Evolutionary conservation across 2,797 vertebrate genomes (phyloP), one percentile per base, ranked within the genome.

Genomic region (Lacerta viridis): DNA sequence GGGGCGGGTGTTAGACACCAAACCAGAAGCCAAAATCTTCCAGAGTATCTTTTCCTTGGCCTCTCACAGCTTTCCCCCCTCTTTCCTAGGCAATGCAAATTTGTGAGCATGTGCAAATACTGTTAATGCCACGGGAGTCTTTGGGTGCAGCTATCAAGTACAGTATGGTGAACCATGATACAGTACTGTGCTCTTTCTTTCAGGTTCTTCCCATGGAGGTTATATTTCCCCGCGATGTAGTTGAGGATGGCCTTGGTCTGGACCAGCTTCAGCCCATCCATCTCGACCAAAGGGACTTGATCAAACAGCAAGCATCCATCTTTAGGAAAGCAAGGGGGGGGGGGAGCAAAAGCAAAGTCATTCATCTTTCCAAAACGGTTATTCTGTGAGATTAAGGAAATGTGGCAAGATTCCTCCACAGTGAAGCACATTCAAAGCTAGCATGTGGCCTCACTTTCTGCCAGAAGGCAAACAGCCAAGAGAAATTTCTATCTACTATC

Each of bases 271-370:
- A 98, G 96, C 23, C 97, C 97, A 71, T 99, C 98, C 0, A 98
- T 98, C 92, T 98, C 98, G 80, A 98, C 98, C 96, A 98, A 11
- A 2, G 98, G 98, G 50, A 99, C 94, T 92, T 99, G 99, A 83
- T 98, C 96, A 92, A 97, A 99, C 95, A 99, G 89, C 93, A 99
- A 94, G 2, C 0, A 43, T 89, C 98, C 98, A 89, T 97, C 99
- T 98, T 90, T 87, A 89, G 71, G 33, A 92, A 80, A 4, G 61
- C 87, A 86, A 90, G 55, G 55, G 55, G 76, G 84, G 84, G 5
- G 76, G 80, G 64, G 89, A 55, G 50, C 50, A 55, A 55, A 55
- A 15, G 50, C 25, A n/a, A n/a, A 81, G 85, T 76, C 88, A 20
- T 23, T 85, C 41, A 8, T 94, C 69, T 93, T 41, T 43, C 41